Evolutionary conservation across 2,113 vertebrate species (phyloP).

Genomic region (Pachycephala philippinensis): DNA sequence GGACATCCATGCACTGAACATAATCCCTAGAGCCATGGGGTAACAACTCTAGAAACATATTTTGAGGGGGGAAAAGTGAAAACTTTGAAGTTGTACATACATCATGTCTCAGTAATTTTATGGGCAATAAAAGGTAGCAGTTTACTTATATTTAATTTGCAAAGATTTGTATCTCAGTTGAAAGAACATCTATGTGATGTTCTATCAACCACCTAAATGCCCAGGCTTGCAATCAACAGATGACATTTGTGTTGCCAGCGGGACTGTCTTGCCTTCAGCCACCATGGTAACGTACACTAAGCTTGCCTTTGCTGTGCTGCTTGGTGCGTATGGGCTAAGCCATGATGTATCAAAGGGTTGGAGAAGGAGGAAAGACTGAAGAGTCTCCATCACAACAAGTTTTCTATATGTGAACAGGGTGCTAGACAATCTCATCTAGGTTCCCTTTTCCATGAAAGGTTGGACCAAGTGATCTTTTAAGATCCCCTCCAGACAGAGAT

Average conservation of each 20-base stretch:
- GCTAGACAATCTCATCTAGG: neutral
- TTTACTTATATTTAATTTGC: neutral
- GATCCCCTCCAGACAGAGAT: rapidly evolving
- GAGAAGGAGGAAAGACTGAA: neutral
- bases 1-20: neutral
- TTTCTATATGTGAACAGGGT: neutral
- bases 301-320: neutral
- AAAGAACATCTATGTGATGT: neutral
- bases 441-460: neutral
- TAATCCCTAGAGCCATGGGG: neutral
- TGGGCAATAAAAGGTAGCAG: neutral
- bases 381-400: neutral
- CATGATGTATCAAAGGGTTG: neutral
- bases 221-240: neutral
- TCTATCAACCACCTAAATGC: neutral
- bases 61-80: neutral
- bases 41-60: neutral
- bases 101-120: neutral
- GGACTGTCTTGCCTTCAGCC: neutral
- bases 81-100: rapidly evolving
- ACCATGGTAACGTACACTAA: neutral
- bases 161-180: neutral
- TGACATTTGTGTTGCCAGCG: neutral
- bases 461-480: neutral
- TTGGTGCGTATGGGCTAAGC: neutral